Evolutionary conservation across 1,140 invertebrate genomes (phyloP).

Genomic region (Penaeus chinensis): DNA sequence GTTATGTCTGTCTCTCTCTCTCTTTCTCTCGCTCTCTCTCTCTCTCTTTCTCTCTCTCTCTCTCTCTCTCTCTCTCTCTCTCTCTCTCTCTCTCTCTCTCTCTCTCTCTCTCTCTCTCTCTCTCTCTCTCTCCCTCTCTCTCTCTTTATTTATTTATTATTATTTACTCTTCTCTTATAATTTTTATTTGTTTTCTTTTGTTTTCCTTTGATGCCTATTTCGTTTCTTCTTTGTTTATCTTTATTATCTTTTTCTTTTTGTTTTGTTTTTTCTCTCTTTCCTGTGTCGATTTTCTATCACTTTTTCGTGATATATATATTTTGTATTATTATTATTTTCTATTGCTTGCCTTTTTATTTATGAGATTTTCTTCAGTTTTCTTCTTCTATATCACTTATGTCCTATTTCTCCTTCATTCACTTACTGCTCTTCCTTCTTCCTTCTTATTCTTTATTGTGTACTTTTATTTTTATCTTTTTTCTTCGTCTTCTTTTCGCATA

Average conservation of each 20-base stretch:
- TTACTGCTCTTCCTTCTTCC: no score
- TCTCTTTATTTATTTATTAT: neutral
- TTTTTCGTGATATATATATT: no score
- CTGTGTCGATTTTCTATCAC: no score
- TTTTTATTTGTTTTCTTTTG: neutral
- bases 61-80: constrained; percentile 12
- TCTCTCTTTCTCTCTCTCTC: neutral
- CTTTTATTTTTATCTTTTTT: no score
- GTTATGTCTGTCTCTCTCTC: no score
- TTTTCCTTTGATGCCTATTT: neutral
- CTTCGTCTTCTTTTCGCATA: no score
- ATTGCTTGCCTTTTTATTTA: no score
- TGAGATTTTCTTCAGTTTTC: no score
- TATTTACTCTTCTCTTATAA: neutral
- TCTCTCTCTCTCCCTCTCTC: neutral
- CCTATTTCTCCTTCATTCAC: no score
- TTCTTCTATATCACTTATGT: no score
- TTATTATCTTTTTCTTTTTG: neutral
- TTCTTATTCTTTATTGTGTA: no score
- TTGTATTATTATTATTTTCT: no score
- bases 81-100: neutral
- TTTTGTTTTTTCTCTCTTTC: neutral
- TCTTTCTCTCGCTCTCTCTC: neutral
- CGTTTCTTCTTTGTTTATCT: neutral
- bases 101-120: constrained; percentile 5